Evolutionary conservation across 2,113 vertebrate genomes (phyloP).

Genomic region (Poeciliopsis occidentalis): DNA sequence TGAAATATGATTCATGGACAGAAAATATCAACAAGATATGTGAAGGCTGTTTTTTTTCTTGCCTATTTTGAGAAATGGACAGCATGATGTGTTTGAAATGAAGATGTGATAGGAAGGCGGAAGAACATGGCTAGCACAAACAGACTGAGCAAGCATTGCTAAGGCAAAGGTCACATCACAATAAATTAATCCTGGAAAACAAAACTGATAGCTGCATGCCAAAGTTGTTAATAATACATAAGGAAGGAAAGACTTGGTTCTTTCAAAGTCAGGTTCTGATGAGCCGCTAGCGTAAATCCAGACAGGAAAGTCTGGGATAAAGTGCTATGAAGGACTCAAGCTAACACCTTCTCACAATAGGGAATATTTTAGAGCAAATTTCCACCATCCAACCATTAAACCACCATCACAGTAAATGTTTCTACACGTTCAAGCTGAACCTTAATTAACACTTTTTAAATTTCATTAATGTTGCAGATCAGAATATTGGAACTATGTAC

Average conservation of each 20-base stretch:
- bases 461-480: too few species aligned
- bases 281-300: background rate
- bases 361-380: background rate
- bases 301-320: too few species aligned
- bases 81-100: constrained; percentile 25
- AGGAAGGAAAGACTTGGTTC: background rate
- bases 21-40: constrained; percentile 19
- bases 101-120: constrained; percentile 57
- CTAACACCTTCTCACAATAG: background rate
- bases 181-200: constrained; percentile 40
- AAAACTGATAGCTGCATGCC: constrained; percentile 16
- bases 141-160: constrained; percentile 8
- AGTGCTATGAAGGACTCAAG: background rate
- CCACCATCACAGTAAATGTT: too few species aligned
- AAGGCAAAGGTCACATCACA: constrained; percentile 14
- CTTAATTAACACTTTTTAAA: too few species aligned
- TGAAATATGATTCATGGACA: constrained; percentile 75
- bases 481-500: too few species aligned
- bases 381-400: background rate
- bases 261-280: background rate
- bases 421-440: too few species aligned
- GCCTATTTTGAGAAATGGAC: background rate
- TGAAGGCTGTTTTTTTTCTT: too few species aligned
- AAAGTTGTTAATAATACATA: constrained; percentile 4
- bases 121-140: constrained; percentile 10